A percentile compares a stretch with the other conserved stretches of the same genome.
Conservation (phyloP, 2,888 invertebrate species). For the Pyrocoelia pectoralis region DNA sequence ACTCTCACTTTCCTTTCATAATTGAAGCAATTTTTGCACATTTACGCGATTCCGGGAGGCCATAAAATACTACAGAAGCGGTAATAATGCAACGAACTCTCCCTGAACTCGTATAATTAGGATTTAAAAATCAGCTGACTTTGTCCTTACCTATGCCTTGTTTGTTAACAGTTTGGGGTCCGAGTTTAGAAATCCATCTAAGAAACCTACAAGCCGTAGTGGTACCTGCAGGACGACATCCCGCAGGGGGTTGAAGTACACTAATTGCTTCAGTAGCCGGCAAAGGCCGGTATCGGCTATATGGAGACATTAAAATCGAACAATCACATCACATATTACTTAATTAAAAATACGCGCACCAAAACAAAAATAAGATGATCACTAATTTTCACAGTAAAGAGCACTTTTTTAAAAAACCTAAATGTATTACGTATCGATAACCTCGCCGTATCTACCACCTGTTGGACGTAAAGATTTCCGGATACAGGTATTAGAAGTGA, state of each 20-base stretch:
- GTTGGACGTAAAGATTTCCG: slow-evolving; percentile 21
- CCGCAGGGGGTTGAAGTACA: slow-evolving; percentile 43
- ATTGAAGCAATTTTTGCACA: neutral
- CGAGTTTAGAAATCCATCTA: slow-evolving; percentile 64
- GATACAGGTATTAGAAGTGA: slow-evolving; percentile 25
- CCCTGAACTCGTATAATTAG: neutral
- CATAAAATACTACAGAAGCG: neutral
- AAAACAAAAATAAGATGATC: too few relatives aligned
- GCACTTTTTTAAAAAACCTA: too few relatives aligned
- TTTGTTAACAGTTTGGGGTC: slow-evolving; percentile 64
- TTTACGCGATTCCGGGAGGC: neutral
- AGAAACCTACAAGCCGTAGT: slow-evolving; percentile 63
- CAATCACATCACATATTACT: slow-evolving; percentile 26
- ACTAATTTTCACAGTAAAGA: too few relatives aligned
- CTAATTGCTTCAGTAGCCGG: slow-evolving; percentile 55
- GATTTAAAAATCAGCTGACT: neutral
- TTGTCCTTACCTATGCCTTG: slow-evolving; percentile 53
- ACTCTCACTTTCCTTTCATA: slow-evolving; percentile 6
- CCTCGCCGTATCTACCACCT: slow-evolving; percentile 20
- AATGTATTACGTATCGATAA: too few relatives aligned
- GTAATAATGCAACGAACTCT: neutral
- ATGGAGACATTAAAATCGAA: slow-evolving; percentile 56
- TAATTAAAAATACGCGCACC: neutral
- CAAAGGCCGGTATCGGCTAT: slow-evolving; percentile 59
- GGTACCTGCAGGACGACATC: slow-evolving; percentile 46